These are phyloP conservation scores for Holotrichia oblita DNA, from an alignment of 1,140 invertebrate genomes.

Conservation along the genomic window DNA sequence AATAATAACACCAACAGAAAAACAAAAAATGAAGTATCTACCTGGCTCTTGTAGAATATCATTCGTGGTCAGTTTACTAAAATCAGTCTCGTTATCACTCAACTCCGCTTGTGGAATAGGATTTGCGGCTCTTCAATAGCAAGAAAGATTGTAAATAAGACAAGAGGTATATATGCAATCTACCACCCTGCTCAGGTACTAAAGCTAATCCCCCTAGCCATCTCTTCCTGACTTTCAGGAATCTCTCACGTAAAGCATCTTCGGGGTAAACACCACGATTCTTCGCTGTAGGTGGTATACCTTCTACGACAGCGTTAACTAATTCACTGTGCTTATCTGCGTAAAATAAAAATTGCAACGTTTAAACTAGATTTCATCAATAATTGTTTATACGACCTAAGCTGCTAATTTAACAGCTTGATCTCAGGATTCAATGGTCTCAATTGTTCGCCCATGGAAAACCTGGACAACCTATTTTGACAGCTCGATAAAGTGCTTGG, in stretches of 20 bases:
- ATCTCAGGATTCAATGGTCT: conserved; percentile 82
- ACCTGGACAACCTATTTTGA: conserved; percentile 69
- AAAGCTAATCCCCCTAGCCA: conserved; percentile 80
- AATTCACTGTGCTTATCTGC: conserved; percentile 72
- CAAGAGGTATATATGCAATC: conserved; percentile 82
- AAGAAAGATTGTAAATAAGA: conserved; percentile 87
- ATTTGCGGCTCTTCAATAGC: conserved; percentile 70
- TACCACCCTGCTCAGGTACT: conserved; percentile 83
- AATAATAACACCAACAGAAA: background rate
- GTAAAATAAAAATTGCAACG: background rate
- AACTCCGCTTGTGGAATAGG: conserved; percentile 75
- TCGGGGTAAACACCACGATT: conserved; percentile 87
- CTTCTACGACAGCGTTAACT: conserved; percentile 76
- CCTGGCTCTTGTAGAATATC: conserved; percentile 89
- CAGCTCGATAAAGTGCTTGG: conserved; percentile 80
- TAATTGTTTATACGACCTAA: conserved; percentile 64
- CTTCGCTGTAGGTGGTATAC: conserved; percentile 79
- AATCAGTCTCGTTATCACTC: conserved; percentile 73
- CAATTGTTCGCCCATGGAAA: conserved; percentile 66
- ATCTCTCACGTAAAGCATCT: conserved; percentile 83
- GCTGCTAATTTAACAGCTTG: conserved; percentile 73
- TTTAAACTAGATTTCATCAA: background rate
- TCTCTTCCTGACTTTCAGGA: conserved; percentile 79
- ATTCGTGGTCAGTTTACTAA: conserved; percentile 80
- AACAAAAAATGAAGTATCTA: no score